A percentile compares a stretch with the other conserved stretches of the same genome.
These are phyloP conservation scores for Polylopha cassiicola DNA, from an alignment of 2,888 invertebrate genomes.

Conservation along the genomic window DNA sequence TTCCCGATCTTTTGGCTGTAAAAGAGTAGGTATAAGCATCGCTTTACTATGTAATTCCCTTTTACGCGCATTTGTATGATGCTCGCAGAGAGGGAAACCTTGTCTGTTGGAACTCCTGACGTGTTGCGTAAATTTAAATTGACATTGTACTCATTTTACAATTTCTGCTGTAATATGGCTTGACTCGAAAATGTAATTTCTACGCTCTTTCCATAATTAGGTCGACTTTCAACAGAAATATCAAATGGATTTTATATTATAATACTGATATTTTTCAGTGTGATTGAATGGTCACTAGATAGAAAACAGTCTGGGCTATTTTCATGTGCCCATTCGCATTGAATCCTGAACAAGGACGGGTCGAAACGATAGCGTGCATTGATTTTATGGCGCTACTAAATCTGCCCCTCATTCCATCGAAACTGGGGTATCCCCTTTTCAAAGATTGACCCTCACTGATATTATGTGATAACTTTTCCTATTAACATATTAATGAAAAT, in stretches of 20 bases:
- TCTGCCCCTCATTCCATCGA: constrained; percentile 14
- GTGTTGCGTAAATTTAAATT: constrained; percentile 47
- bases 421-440: constrained; percentile 10
- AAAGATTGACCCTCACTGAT: constrained; percentile 4
- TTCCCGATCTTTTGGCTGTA: constrained; percentile 56
- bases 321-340: constrained; percentile 12
- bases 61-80: constrained; percentile 48
- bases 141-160: constrained; percentile 37
- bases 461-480: constrained; percentile 3
- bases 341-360: constrained; percentile 13
- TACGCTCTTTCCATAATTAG: constrained; percentile 11
- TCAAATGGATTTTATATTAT: too few species aligned
- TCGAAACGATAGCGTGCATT: constrained; percentile 14
- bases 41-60: constrained; percentile 60
- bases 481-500: not conserved
- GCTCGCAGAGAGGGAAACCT: constrained; percentile 43
- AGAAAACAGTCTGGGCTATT: constrained; percentile 14
- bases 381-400: constrained; percentile 19
- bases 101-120: constrained; percentile 25
- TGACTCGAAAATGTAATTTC: constrained; percentile 9
- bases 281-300: too few species aligned
- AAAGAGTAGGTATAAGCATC: constrained; percentile 57
- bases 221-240: too few species aligned
- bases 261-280: too few species aligned
- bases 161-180: constrained; percentile 4